Base-by-base conservation (phyloP, 2,888 invertebrate genomes). In the Gortyna flavago region DNA sequence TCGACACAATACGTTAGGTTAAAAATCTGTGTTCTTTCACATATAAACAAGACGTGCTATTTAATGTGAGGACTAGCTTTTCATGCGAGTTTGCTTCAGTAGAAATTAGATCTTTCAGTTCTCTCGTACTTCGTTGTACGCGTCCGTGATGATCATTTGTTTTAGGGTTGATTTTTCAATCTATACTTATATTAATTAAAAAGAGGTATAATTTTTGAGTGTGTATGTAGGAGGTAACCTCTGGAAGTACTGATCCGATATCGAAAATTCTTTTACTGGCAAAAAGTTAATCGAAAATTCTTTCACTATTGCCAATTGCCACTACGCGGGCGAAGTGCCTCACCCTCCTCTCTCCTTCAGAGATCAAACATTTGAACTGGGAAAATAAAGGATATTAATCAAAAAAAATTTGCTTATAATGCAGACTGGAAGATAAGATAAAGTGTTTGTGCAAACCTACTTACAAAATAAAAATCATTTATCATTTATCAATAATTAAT, bases 11-110 rank as follows among this genome's bases (percentile, higher is more conserved):
- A 70, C 18, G 29, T 38, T 38, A 18, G 67, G 66, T 32, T 72
- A 74, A 77, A 85, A 84, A 84, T 71, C 84, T 68, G 57, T 73
- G 70, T 51, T 72, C 72, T 77, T 69, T 66, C 54, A 65, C 75
- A 77, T 72, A 65, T 66, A 62, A 67, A 75, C 41, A 72, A 80
- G 54, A 76, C 18, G 62, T 11, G 72, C 11, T 38, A 64, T 82
- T 64, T 68, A 29, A 81, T 68, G 62, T 32, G 6, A 32, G 35
- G 59, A 61, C 59, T 70, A 66, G 44, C 13, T 21, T 44, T 35
- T n/a, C 7, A 9, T 11, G 4, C n/a, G 35, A 16, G 29, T 64
- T 71, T 57, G 35, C 62, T 64, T 64, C 25, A n/a, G n/a, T 2
- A 13, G 2, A 41, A 25, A 29, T 38, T 13, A 6, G 6, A 35